A percentile compares a stretch with the other conserved stretches of the same genome.
Evolutionary conservation across 92 coral and sea anemone species (phyloP).

Genomic region (Isaurus tuberculatus): DNA sequence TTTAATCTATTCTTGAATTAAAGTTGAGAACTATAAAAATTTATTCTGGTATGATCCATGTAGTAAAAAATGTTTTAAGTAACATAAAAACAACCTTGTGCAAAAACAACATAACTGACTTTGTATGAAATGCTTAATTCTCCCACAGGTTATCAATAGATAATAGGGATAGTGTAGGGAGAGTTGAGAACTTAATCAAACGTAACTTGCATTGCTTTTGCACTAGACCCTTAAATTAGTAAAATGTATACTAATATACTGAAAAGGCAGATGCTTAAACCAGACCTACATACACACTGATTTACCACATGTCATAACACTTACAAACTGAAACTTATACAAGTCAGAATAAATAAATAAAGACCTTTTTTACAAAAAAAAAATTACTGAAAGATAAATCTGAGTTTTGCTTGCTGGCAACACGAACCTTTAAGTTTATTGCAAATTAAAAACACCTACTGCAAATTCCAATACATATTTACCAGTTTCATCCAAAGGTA

Average conservation of each 20-base stretch:
- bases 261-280: not conserved
- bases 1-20: too few species aligned
- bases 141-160: too few species aligned
- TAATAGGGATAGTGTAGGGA: too few species aligned
- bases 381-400: not conserved
- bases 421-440: not conserved
- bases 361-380: not conserved
- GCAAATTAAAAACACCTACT: not conserved
- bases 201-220: too few species aligned
- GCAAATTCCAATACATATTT: not conserved
- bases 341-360: not conserved
- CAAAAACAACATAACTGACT: too few species aligned
- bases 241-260: not conserved
- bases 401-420: not conserved
- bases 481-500: not conserved
- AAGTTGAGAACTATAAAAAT: too few species aligned
- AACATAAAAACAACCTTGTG: too few species aligned
- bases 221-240: too few species aligned
- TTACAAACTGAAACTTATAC: not conserved
- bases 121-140: too few species aligned
- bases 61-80: too few species aligned
- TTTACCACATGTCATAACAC: not conserved
- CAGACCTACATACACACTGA: not conserved
- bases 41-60: too few species aligned
- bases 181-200: too few species aligned